A percentile compares a stretch with the other conserved stretches of the same genome.
Conservation (phyloP, 2,113 vertebrate genomes). For the Phasianus colchicus region DNA sequence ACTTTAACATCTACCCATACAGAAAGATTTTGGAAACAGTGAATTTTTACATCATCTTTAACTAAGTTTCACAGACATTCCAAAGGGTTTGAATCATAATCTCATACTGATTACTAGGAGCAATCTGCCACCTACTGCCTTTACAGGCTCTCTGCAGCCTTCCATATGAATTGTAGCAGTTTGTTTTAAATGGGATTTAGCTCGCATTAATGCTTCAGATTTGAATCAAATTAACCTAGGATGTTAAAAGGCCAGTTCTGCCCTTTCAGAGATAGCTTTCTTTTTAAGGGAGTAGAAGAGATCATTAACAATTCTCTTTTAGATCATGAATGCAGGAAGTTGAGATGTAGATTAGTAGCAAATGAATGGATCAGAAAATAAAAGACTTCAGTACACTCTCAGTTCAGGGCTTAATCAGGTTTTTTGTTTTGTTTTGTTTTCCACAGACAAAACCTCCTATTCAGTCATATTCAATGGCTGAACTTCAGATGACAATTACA, state of each 20-base stretch:
- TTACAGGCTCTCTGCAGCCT: background rate
- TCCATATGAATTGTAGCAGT: background rate
- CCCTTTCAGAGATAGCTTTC: background rate
- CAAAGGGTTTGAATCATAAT: background rate
- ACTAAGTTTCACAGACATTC: background rate
- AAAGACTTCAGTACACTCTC: background rate
- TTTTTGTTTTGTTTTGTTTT: background rate
- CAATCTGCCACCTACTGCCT: slow-evolving; percentile 69
- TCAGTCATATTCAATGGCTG: background rate
- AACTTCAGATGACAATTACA: background rate
- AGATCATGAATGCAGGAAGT: background rate
- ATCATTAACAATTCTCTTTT: background rate
- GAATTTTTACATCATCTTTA: background rate
- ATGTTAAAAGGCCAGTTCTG: background rate
- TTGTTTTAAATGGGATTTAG: background rate
- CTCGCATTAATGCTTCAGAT: background rate
- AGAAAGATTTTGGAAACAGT: background rate
- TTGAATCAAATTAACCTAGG: background rate
- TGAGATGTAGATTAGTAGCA: background rate
- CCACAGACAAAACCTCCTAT: background rate
- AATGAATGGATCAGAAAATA: background rate
- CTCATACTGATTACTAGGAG: slow-evolving; percentile 16
- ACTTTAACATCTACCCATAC: background rate
- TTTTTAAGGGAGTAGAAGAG: background rate
- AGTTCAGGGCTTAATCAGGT: background rate